Evolutionary conservation across 2,888 invertebrate species (phyloP), one percentile per base, ranked within the genome.

Genomic region (Rosalia funebris): DNA sequence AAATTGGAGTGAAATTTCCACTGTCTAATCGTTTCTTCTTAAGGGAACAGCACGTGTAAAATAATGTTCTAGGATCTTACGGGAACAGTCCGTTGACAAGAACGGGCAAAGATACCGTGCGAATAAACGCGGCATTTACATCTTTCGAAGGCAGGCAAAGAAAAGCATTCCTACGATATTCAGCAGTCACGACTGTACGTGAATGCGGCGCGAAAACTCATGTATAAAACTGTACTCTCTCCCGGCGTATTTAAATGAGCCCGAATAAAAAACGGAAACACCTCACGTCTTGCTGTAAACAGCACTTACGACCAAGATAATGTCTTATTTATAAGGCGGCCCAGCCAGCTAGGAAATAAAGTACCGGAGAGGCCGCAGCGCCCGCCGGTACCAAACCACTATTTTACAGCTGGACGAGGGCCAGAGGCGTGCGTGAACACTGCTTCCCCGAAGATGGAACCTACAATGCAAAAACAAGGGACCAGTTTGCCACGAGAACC

Each of bases 311-410:
- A 70, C 66, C 68, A 66, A 78, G 78, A 77, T 78, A 78, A 78
- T 78, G 78, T 78, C 78, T 78, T 78, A 78, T 78, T 78, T 78
- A 77, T 77, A 77, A 75, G 75, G 62, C 62, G 59, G 60, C 31
- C 34, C 10, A 12, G 48, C 11, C 42, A 25, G 57, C 53, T 46
- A 52, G 52, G 60, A 68, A 65, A 62, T 65, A 65, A 68, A 63
- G 50, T 50, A 50, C 50, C 50, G 25, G 50, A 39, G 50, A 16
- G 39, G 50, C 39, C 15, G 50, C 2, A 37, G 20, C 39, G 25
- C 50, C 15, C 25, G 25, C 39, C 46, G 39, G n/a, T n/a, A n/a
- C n/a, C n/a, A n/a, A n/a, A n/a, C 57, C 48, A 57, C 56, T 56
- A 57, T 57, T 57, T 57, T 57, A 57, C 44, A 20, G 50, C 19